Base-by-base conservation (phyloP, 2,797 vertebrate species). In the Orestias chungarensis region DNA sequence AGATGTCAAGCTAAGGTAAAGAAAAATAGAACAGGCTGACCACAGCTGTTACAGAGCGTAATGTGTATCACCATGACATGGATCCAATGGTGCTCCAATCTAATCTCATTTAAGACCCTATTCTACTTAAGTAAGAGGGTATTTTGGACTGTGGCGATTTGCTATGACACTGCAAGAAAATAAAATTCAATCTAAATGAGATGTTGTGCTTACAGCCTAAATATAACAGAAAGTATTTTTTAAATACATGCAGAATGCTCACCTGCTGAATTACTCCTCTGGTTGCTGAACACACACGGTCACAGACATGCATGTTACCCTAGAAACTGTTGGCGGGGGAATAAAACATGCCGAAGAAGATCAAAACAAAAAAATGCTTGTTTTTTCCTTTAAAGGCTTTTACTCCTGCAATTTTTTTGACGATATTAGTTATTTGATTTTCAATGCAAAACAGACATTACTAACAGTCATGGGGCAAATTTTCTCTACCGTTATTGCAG, bases 51-150 rank as follows among this genome's bases (percentile, higher is more conserved):
- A 9, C 7, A 23, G 25, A n/a, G 7, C 35, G 33, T 15, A 20
- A 1, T 38, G 25, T 33, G 35, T 79, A 85, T 89, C 86, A 88
- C 33, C 12, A 0, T 82, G 86, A 88, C 87, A 83, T 75, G 10
- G 17, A 64, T 55, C 62, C 49, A 49, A 46, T n/a, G 54, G 59
- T 57, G 29, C 20, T 40, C 46, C 18, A 1, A 66, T 64, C 50
- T 75, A 40, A 68, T 78, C 66, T 73, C 42, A 43, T 57, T 54
- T 2, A 1, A 2, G 25, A 68, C 29, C 40, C 75, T 64, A 71
- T 81, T 23, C 47, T 52, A 74, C 55, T 52, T 42, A 11, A 50
- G n/a, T n/a, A 2, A 49, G 64, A 18, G 64, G 42, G 18, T 42
- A 38, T 38, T n/a, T 68, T 27, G 1, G 5, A 27, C n/a, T 11